These are phyloP conservation scores for Naso thynnoides DNA, from an alignment of 2,797 vertebrate species.

Conservation along the genomic window DNA sequence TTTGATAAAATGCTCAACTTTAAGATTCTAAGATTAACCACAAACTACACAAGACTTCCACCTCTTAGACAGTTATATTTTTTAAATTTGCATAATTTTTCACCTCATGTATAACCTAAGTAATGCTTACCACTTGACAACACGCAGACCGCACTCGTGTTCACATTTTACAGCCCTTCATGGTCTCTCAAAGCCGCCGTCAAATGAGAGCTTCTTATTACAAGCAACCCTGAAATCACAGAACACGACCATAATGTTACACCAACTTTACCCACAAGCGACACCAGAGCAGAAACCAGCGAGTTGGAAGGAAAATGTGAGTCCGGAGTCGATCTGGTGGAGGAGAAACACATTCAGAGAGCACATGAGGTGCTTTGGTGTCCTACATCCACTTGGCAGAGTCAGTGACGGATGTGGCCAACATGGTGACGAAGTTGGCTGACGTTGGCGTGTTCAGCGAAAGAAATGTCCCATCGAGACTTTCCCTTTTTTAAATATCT, in stretches of 20 bases:
- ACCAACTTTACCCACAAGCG: slow-evolving; percentile 52
- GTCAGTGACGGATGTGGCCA: slow-evolving; percentile 49
- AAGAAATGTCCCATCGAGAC: slow-evolving; percentile 37
- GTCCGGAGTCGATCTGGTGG: slow-evolving; percentile 1
- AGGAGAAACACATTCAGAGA: slow-evolving; percentile 10
- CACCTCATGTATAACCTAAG: not conserved
- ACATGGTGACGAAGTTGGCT: slow-evolving; percentile 63
- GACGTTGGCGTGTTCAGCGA: slow-evolving; percentile 43
- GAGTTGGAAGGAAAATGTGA: slow-evolving; percentile 20
- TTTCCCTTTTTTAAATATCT: slow-evolving; percentile 43
- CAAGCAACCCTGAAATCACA: slow-evolving; percentile 63
- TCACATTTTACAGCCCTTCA: slow-evolving; percentile 38
- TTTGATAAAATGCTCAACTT: not conserved
- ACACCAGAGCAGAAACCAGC: slow-evolving; percentile 44
- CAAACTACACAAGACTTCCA: not conserved
- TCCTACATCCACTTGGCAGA: slow-evolving; percentile 28
- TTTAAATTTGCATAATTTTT: not conserved
- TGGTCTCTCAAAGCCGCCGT: slow-evolving; percentile 44
- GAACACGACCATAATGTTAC: slow-evolving; percentile 66
- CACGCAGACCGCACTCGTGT: slow-evolving; percentile 36
- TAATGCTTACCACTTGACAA: slow-evolving; percentile 39
- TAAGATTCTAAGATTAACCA: not conserved
- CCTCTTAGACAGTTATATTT: not conserved
- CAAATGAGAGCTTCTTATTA: slow-evolving; percentile 60
- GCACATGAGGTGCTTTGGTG: slow-evolving; percentile 4